phyloP scores from a whole-genome alignment of 2,888 invertebrate genomes.

The Macrosiphum euphorbiae region DNA sequence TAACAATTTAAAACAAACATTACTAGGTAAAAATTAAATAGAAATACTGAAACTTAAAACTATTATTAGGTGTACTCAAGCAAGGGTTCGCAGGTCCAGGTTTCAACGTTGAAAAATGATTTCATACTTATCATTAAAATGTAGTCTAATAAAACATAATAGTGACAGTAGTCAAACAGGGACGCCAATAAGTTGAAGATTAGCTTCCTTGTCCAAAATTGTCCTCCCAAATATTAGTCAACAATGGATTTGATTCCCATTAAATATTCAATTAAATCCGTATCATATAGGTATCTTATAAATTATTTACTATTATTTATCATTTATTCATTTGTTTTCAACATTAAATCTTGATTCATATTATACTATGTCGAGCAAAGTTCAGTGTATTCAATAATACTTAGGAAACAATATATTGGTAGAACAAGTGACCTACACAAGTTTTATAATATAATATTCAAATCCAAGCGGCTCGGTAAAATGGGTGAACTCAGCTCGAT shows the following conservation, averaged over 20 bases:
- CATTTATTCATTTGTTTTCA: neutral
- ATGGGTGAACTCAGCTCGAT: neutral
- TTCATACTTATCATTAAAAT: neutral
- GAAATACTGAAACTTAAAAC: neutral
- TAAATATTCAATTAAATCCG: neutral
- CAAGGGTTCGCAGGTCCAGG: neutral
- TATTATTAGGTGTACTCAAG: neutral
- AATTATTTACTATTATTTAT: neutral
- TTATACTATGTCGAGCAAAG: neutral
- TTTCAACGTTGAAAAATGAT: neutral
- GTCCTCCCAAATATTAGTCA: neutral
- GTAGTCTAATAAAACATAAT: neutral
- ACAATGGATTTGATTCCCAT: neutral
- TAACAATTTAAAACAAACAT: neutral
- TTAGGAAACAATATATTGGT: neutral
- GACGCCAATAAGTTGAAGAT: neutral
- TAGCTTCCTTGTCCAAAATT: neutral
- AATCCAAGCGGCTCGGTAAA: neutral
- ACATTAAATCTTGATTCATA: neutral
- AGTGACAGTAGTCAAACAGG: neutral
- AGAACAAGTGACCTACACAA: neutral
- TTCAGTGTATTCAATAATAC: neutral
- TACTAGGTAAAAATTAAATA: neutral
- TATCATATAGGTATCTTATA: neutral
- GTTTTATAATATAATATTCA: neutral